phyloP scores from a whole-genome alignment of 2,113 vertebrate species.

The Cettia cetti region DNA sequence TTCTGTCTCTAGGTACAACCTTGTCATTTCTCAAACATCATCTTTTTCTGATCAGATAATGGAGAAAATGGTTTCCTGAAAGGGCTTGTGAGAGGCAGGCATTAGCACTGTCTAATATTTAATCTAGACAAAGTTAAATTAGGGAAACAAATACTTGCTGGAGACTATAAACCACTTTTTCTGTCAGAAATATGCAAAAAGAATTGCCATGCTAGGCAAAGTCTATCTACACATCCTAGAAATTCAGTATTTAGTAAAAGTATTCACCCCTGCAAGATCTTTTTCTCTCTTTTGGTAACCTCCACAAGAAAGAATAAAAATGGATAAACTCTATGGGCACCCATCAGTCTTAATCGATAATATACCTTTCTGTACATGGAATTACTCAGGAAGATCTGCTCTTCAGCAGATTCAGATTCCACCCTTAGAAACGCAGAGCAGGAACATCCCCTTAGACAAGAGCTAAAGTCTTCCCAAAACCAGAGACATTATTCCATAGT shows the following conservation, averaged over 20 bases:
- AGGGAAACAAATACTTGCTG: neutral
- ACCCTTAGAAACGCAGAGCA: neutral
- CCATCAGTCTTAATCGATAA: neutral
- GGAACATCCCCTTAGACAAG: neutral
- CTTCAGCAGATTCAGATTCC: neutral
- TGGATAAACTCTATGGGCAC: neutral
- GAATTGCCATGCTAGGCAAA: neutral
- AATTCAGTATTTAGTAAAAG: neutral
- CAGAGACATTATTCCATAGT: neutral
- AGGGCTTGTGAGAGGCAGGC: neutral
- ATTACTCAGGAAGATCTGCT: neutral
- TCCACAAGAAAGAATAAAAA: neutral
- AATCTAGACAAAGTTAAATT: neutral
- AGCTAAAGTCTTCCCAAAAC: neutral
- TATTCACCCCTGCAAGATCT: neutral
- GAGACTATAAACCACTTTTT: neutral
- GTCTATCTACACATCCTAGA: neutral
- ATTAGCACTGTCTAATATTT: neutral
- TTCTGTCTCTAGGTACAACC: neutral
- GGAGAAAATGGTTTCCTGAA: neutral
- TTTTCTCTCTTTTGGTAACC: neutral
- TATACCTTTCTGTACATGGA: neutral
- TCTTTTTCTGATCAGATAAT: neutral
- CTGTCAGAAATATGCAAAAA: neutral
- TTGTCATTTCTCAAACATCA: neutral